Evolutionary conservation across 2,113 vertebrate genomes (phyloP).

Genomic region (Sula dactylatra): DNA sequence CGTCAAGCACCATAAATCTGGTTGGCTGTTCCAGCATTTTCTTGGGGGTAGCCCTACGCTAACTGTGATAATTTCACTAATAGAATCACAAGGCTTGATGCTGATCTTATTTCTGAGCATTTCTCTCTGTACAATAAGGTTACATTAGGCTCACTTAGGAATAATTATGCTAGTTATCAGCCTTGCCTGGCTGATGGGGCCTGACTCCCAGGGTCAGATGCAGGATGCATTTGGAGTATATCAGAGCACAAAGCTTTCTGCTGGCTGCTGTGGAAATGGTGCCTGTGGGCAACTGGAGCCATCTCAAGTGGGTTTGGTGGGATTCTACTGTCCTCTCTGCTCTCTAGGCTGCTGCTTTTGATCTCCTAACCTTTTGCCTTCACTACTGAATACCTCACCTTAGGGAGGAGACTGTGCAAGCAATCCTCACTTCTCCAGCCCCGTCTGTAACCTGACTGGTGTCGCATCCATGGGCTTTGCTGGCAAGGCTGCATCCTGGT

Average conservation of each 20-base stretch:
- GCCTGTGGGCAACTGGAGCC: not conserved
- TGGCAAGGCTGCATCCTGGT: not conserved
- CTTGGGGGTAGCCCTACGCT: no score
- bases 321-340: not conserved
- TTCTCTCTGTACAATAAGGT: not conserved
- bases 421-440: not conserved
- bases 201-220: not conserved
- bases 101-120: no score
- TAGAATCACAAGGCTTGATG: not conserved
- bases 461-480: rapidly evolving
- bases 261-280: rapidly evolving
- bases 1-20: not conserved
- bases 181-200: not conserved
- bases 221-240: no score
- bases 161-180: not conserved
- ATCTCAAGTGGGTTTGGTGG: not conserved
- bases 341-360: not conserved
- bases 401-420: not conserved
- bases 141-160: not conserved
- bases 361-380: not conserved
- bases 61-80: not conserved
- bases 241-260: not conserved
- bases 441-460: not conserved
- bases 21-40: not conserved
- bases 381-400: not conserved